These are phyloP conservation scores for Zosterops borbonicus DNA, from an alignment of 2,113 vertebrate genomes.

Conservation along the genomic window DNA sequence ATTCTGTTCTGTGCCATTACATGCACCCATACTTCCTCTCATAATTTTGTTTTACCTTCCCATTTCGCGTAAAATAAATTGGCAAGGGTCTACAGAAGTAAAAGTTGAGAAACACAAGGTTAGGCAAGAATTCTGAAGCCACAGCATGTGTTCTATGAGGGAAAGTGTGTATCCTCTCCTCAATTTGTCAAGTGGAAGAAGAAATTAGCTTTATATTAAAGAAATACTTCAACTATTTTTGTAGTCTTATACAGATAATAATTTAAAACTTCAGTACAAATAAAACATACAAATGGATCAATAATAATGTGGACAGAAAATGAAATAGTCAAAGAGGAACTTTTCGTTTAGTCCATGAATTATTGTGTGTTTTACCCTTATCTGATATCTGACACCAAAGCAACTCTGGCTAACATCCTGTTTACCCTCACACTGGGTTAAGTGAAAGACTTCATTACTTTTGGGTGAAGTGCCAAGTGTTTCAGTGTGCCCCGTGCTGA, in stretches of 20 bases:
- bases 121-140: neutral
- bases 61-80: conserved; percentile 44
- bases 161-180: neutral
- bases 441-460: conserved; percentile 52
- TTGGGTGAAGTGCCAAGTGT: conserved; percentile 56
- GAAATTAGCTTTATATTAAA: neutral
- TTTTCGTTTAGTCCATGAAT: conserved; percentile 18
- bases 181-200: neutral
- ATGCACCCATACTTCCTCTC: neutral
- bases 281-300: neutral
- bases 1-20: neutral
- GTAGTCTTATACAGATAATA: neutral
- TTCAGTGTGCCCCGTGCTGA: conserved; percentile 37
- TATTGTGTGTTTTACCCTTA: neutral
- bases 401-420: conserved; percentile 58
- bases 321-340: neutral
- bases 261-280: neutral
- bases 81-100: neutral
- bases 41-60: neutral
- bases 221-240: neutral
- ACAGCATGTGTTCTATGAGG: neutral
- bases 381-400: conserved; percentile 63
- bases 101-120: neutral
- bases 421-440: conserved; percentile 62
- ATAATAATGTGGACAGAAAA: neutral